Evolutionary conservation across 2,113 vertebrate species (phyloP), one percentile per base, ranked within the genome.

Genomic region (Colossoma macropomum): DNA sequence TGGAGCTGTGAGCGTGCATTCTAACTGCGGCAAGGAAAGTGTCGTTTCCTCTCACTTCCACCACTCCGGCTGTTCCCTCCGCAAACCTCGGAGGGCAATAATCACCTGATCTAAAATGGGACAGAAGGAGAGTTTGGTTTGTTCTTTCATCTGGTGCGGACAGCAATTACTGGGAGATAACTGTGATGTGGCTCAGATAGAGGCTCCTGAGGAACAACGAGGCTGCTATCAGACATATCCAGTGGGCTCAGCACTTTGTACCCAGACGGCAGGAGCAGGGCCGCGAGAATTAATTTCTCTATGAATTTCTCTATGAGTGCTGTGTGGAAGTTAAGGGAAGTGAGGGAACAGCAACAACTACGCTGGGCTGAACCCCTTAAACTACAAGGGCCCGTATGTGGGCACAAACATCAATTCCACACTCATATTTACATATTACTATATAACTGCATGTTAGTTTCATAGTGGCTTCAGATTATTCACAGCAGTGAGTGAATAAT

Each of bases 81-180:
- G 81, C 48, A 71, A 30, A 74, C 75, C 80, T 80, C 74, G 27
- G 74, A 12, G 48, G 82, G 79, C 85, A 84, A 69, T 75, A 80
- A 81, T 84, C 82, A 81, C 76, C 87, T 71, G 81, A 84, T 86
- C 70, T 85, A 59, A 84, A 86, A 86, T 72, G 50, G 80, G 75
- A 84, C 69, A 65, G 66, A 77, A 50, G 50, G 62, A 80, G 68
- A 70, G 75, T 74, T 59, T 69, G 50, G 78, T 60, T 81, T 81
- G 78, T 80, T 81, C 74, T 88, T 85, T 88, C 86, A 78, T 83
- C 81, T 78, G 81, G 38, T 3, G 6, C 50, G 59, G 75, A 87
- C 77, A 73, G 77, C 75, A 84, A 75, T 86, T 88, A 84, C 84
- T 66, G 60, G 27, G 54, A 81, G 84, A 83, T 80, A 78, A 80